phyloP scores from a whole-genome alignment of 2,797 vertebrate species.

The Enteromius paludinosus region DNA sequence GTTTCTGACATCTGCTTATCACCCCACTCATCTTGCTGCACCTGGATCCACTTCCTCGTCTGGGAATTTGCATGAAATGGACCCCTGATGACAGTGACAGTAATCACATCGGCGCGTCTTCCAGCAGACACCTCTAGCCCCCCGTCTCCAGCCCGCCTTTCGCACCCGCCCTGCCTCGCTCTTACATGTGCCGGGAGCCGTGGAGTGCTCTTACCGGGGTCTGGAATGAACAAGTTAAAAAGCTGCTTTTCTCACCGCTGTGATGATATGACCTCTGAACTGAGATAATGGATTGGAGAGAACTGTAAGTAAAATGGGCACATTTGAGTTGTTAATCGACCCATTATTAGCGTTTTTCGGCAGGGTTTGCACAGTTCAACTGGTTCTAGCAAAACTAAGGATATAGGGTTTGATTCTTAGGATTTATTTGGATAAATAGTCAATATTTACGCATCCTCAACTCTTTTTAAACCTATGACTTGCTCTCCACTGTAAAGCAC shows the following conservation, averaged over 20 bases:
- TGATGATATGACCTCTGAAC: conserved; percentile 55
- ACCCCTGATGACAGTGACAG: conserved; percentile 51
- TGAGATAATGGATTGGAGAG: conserved; percentile 75
- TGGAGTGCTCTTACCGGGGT: conserved; percentile 38
- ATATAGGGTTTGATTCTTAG: not conserved
- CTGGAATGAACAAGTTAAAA: conserved; percentile 55
- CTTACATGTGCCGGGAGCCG: conserved; percentile 35
- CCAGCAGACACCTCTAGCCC: conserved; percentile 10
- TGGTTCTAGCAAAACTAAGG: not conserved
- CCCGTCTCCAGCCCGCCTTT: not conserved
- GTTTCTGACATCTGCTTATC: conserved; percentile 31
- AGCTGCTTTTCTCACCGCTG: conserved; percentile 39
- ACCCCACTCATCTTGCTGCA: conserved; percentile 7
- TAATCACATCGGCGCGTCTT: conserved; percentile 24
- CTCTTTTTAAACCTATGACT: not conserved
- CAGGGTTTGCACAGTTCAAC: not conserved
- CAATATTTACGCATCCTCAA: not conserved
- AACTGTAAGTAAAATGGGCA: conserved; percentile 69
- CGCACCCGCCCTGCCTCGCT: conserved; percentile 21
- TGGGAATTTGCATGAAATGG: conserved; percentile 32
- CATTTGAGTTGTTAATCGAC: conserved; percentile 7
- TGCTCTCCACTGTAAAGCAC: not conserved
- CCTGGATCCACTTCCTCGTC: conserved; percentile 33
- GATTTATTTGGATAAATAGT: not conserved
- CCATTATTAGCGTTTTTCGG: not conserved